These are phyloP conservation scores for Drosophila lacicola DNA, from an alignment of 2,888 invertebrate species.

Conservation along the genomic window DNA sequence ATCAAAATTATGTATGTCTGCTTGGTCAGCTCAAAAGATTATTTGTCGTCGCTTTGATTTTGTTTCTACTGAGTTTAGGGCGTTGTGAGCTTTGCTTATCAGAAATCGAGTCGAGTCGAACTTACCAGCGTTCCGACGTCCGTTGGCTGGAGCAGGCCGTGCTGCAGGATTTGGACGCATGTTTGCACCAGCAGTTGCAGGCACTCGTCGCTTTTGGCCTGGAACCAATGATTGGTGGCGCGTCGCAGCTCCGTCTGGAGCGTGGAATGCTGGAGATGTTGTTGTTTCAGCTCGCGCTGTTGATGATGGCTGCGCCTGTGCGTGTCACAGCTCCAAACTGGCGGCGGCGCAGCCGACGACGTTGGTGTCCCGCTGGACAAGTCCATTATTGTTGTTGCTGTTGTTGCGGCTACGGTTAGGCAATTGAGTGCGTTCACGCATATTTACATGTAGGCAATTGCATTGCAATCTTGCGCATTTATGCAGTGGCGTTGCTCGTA, in stretches of 20 bases:
- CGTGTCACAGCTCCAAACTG: conserved; percentile 43
- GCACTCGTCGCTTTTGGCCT: conserved; percentile 49
- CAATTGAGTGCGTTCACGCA: conserved; percentile 21
- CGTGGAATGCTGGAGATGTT: conserved; percentile 27
- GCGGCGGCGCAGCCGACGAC: conserved; percentile 26
- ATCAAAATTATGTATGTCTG: neutral
- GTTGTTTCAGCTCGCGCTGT: conserved; percentile 41
- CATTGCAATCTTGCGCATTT: conserved; percentile 36
- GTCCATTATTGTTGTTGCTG: conserved; percentile 8
- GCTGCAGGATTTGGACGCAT: conserved; percentile 71
- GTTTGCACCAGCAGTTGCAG: conserved; percentile 56
- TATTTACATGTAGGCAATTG: conserved; percentile 30
- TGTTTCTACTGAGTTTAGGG: conserved; percentile 3
- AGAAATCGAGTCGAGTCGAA: neutral
- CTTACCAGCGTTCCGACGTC: conserved; percentile 26
- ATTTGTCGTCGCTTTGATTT: neutral
- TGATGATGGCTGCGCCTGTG: conserved; percentile 42
- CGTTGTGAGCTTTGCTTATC: conserved; percentile 30
- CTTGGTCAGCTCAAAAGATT: too few species aligned
- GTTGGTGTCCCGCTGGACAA: conserved; percentile 28
- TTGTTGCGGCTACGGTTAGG: conserved; percentile 7
- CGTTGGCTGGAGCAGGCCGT: conserved; percentile 63
- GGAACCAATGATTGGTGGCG: conserved; percentile 67
- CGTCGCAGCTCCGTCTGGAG: conserved; percentile 51
- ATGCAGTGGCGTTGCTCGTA: conserved; percentile 20